Evolutionary conservation across 2,797 vertebrate species (phyloP).

Genomic region (Fundulus diaphanus): DNA sequence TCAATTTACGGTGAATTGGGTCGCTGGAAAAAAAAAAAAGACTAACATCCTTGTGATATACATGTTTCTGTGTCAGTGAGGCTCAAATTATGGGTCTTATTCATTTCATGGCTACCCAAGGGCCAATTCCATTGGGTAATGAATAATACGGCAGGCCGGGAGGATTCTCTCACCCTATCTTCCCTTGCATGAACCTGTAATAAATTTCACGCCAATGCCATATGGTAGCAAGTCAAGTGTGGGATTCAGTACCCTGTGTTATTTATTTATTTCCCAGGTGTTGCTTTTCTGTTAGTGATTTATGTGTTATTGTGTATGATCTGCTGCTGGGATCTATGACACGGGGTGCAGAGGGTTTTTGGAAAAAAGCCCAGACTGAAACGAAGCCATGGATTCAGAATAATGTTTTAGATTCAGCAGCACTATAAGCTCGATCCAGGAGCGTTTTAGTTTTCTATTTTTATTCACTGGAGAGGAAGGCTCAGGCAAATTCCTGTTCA

Average conservation of each 20-base stretch:
- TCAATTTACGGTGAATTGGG: constrained; percentile 42
- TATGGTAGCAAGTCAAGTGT: constrained; percentile 67
- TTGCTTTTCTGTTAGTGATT: constrained; percentile 70
- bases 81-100: constrained; percentile 57
- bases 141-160: constrained; percentile 63
- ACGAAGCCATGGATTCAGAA: constrained; percentile 42
- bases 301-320: constrained; percentile 73
- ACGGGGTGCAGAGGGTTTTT: constrained; percentile 49
- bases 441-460: constrained; percentile 7
- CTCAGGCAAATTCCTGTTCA: constrained; percentile 1
- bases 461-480: not conserved
- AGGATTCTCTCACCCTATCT: constrained; percentile 50
- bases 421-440: constrained; percentile 2
- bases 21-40: not conserved
- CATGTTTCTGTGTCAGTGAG: constrained; percentile 61
- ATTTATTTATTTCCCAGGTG: constrained; percentile 78
- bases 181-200: constrained; percentile 61
- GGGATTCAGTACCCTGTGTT: constrained; percentile 63
- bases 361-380: constrained; percentile 63
- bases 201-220: constrained; percentile 66
- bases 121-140: constrained; percentile 59
- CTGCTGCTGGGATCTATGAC: constrained; percentile 64
- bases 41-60: constrained; percentile 38
- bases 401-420: constrained; percentile 23
- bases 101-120: constrained; percentile 53